These are phyloP conservation scores for Rafetus swinhoei DNA, from an alignment of 2,113 vertebrate species.

Conservation along the genomic window DNA sequence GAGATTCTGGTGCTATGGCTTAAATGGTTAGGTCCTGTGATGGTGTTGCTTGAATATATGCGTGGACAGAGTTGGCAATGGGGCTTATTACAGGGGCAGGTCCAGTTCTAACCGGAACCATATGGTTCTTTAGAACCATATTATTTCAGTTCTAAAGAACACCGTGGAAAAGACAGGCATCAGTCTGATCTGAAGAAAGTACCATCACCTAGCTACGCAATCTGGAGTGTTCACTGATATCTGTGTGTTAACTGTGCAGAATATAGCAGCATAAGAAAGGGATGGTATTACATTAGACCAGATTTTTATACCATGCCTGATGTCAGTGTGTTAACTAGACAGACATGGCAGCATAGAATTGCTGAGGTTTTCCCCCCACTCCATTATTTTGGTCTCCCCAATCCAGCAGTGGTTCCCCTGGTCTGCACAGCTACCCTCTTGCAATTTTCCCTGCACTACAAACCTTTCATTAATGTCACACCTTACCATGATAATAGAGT, in stretches of 20 bases:
- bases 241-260: not conserved
- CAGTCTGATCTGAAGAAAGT: not conserved
- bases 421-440: not conserved
- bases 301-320: not conserved
- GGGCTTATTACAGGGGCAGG: too few species aligned
- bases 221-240: not conserved
- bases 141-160: not conserved
- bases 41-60: too few species aligned
- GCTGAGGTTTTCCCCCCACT: not conserved
- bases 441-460: not conserved
- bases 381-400: not conserved
- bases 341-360: not conserved
- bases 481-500: not conserved
- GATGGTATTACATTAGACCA: not conserved
- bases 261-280: not conserved
- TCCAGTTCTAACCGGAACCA: too few species aligned
- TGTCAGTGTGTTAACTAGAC: constrained; percentile 18
- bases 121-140: too few species aligned
- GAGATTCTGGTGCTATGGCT: too few species aligned
- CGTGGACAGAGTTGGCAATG: too few species aligned
- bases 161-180: not conserved
- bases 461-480: not conserved
- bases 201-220: not conserved
- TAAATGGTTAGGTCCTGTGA: too few species aligned
- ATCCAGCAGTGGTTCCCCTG: not conserved